Evolutionary conservation across 1,140 invertebrate species (phyloP), one percentile per base, ranked within the genome.

Genomic region (Papilio aristodemus): DNA sequence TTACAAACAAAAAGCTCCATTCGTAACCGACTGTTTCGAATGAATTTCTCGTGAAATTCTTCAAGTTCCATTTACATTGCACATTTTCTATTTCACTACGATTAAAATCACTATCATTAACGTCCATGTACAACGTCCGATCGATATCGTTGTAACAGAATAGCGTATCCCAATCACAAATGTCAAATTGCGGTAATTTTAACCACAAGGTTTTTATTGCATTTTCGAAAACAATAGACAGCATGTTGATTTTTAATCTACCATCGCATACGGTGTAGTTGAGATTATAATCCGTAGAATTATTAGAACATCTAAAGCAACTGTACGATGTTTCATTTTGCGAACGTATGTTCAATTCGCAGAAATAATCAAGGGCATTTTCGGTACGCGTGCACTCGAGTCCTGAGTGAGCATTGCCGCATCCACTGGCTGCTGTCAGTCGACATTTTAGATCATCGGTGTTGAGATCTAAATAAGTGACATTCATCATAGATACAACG

Each of bases 1-100:
- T 92, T 25, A 95, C 94, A 85, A 96, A 95, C 13, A 96, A 86
- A 80, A 96, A 96, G 79, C 94, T 94, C 96, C 95, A 97, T 77
- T 96, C 95, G 80, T 94, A 95, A 54, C 69, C 67, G 7, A 78
- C 43, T 14, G 68, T 69, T 22, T 72, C 76, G 8, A 63, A 66
- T 8, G 79, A 79, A 50, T 68, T 68, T 72, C 87, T 87, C n/a
- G 72, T 75, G 64, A 73, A 76, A 54, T 80, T 87, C 17, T 71
- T 75, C 67, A 74, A 73, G 54, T 80, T 79, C 78, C 83, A 90
- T 58, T 62, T 83, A 80, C 90, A 91, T 71, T 84, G 84, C 78
- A 86, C 82, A 71, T 60, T 85, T 14, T 87, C 82, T 32, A 79
- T 46, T 19, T 74, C 50, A 69, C 69, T 71, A 67, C 66, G 71